Evolutionary conservation across 2,113 vertebrate genomes (phyloP).

Genomic region (Hydrochoerus hydrochaeris): DNA sequence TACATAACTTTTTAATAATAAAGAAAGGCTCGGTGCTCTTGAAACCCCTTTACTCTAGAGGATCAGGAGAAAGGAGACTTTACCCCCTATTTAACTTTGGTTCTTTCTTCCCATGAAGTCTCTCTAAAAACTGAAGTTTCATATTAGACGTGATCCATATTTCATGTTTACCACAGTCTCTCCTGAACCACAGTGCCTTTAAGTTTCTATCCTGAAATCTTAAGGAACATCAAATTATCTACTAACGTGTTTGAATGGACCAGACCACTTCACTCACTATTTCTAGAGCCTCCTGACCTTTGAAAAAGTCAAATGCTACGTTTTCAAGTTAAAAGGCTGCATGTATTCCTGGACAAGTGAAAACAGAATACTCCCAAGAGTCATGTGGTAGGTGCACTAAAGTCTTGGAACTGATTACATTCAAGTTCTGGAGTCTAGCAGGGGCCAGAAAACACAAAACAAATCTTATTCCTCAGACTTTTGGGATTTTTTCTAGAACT

Average conservation of each 20-base stretch:
- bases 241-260: not conserved
- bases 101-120: not conserved
- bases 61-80: not conserved
- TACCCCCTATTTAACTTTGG: not conserved
- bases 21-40: not conserved
- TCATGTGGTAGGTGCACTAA: not conserved
- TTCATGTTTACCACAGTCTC: not conserved
- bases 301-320: not conserved
- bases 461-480: constrained; percentile 64
- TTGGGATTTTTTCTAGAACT: constrained; percentile 31
- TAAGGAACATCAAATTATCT: not conserved
- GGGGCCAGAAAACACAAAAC: constrained; percentile 57
- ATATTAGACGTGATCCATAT: not conserved
- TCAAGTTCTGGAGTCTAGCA: constrained; percentile 51
- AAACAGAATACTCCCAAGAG: constrained; percentile 46
- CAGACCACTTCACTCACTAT: not conserved
- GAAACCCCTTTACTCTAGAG: not conserved
- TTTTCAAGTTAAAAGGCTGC: constrained; percentile 49
- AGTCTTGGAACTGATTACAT: not conserved
- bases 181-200: not conserved
- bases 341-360: constrained; percentile 44
- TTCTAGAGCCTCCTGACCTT: constrained; percentile 22
- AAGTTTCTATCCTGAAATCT: not conserved
- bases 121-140: not conserved
- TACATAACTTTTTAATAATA: not conserved